These are phyloP conservation scores for Margarornis squamiger DNA, from an alignment of 2,797 vertebrate genomes.

Conservation along the genomic window DNA sequence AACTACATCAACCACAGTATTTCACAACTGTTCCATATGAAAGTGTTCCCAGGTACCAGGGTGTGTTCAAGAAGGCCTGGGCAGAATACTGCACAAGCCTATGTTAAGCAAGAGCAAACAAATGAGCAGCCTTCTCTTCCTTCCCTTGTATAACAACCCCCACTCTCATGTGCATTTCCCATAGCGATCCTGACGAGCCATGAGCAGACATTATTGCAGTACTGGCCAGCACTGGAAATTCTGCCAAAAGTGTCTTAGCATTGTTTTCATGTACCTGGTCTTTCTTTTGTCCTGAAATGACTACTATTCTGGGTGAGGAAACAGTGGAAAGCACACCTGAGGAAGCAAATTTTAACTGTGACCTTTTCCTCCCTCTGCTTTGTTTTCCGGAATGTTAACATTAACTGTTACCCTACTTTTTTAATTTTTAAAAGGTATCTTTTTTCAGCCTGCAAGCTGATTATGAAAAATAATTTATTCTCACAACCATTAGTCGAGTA, in stretches of 20 bases:
- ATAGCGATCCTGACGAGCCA: background rate
- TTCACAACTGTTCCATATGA: background rate
- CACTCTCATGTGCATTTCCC: fast-evolving
- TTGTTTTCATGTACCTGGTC: background rate
- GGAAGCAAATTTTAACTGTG: background rate
- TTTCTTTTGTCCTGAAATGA: background rate
- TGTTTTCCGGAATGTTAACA: background rate
- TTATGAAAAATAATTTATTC: background rate
- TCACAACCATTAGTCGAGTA: background rate
- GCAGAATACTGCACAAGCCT: background rate
- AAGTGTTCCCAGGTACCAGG: background rate
- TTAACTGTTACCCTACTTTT: background rate
- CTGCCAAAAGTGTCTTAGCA: background rate
- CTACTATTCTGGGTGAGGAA: background rate
- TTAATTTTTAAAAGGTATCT: background rate
- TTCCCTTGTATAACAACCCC: background rate
- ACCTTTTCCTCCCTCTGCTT: background rate
- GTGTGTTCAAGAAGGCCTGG: background rate
- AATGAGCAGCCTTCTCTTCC: background rate
- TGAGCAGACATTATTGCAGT: background rate
- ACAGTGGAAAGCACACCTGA: background rate
- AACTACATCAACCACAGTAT: background rate
- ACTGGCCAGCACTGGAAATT: background rate
- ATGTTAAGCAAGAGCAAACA: background rate
- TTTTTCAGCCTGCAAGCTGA: background rate